Base-by-base conservation (phyloP, 2,888 invertebrate species). In the Amiota mariae region DNA sequence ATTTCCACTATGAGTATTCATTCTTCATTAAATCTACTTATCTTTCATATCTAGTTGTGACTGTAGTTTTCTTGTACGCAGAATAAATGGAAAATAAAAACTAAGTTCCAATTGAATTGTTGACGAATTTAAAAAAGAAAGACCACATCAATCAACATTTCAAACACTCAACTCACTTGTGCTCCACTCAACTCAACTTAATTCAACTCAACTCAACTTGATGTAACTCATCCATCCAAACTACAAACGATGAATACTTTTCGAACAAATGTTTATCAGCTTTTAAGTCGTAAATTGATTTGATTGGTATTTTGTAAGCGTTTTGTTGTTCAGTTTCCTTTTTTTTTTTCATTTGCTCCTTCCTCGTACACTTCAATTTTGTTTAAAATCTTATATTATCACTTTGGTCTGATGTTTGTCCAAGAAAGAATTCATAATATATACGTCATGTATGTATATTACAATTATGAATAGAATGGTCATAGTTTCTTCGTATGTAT, bases 211-310 rank as follows among this genome's bases (percentile, higher is more conserved):
- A 59, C 57, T 11, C 57, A 59, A 59, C 57, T 36, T 36, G 36
- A 36, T 36, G 6, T 36, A 36, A 36, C 36, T 36, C 36, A 36
- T 36, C 36, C 36, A 59, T 59, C 18, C 20, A 3, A 59, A 59
- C 57, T 8, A 73, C 75, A 77, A 77, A 77, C 81, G 81, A 73
- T 78, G 74, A 77, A 76, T 76, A 78, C 83, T 77, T 79, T 78
- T 82, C 72, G 78, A 78, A 73, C 75, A 77, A 77, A 77, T 82
- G 81, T 73, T 78, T 75, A 77, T 76, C 77, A 78, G 84, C 77
- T 79, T 78, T 84, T 72, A 79, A 78, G 78, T 78, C 80, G 79
- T 78, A 79, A 78, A 81, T 82, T 82, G 81, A 81, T 78, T 81
- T 81, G 76, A 78, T 79, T 84, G 70, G 76, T 75, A 72, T 79